Evolutionary conservation across 2,888 invertebrate species (phyloP), one percentile per base, ranked within the genome.

Genomic region (Calliphora vomitoria): DNA sequence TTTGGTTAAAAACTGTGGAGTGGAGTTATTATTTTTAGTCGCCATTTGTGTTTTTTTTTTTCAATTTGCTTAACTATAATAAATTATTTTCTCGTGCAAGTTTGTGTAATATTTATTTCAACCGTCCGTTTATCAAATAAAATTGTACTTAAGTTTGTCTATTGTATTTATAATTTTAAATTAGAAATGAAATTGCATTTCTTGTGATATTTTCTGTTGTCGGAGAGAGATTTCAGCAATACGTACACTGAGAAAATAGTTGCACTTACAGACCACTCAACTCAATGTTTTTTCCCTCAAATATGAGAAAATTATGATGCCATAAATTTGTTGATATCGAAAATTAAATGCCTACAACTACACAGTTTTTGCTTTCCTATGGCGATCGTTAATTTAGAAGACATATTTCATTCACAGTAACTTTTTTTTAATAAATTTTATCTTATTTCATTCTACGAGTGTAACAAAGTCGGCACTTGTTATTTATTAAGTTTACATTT

Each of bases 1-100:
- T 11, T 87, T 88, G 3, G 90, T 91, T 8, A 93, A 80, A 92
- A 92, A 93, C 6, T 89, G 68, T 0, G 91, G 91, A 0, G 90
- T 87, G 11, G 90, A 87, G 83, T 89, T 89, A 35, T 47, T 20
- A n/a, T 44, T 72, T n/a, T 8, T n/a, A 31, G 55, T 11, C 31
- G 50, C 10, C 66, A 71, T 25, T 25, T 25, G 25, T 25, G 2
- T 25, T 72, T 50, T 50, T 60, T 11, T 74, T 64, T 58, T 47
- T 71, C 53, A 38, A 31, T 68, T 25, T 25, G 25, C 25, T 25
- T 25, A 25, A 25, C 25, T 74, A 64, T 41, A 35, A 31, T 68
- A 6, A 44, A 44, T 68, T 20, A 18, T 53, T 50, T 53, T 68
- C 3, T n/a, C 11, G 18, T 35, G 31, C 53, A n/a, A 10, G n/a